Percentiles rank a stretch among this genome's conserved stretches.
phyloP scores from a whole-genome alignment of 2,113 vertebrate species.

The Eurypyga helias region DNA sequence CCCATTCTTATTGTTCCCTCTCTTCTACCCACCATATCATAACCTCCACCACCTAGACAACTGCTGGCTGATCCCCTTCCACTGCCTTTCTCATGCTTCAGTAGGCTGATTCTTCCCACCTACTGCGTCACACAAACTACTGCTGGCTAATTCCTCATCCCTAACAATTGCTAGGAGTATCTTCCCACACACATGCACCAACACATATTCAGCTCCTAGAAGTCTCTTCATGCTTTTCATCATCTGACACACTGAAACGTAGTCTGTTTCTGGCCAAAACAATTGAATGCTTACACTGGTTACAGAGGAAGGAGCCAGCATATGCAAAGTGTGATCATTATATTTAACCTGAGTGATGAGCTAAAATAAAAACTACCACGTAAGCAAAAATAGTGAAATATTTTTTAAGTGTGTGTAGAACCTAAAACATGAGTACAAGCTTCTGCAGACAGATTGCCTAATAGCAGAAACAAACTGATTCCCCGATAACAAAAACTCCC shows the following conservation, averaged over 20 bases:
- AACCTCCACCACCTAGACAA: constrained; percentile 7
- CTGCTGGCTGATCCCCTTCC: not conserved
- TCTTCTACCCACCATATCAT: not conserved
- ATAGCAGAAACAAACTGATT: not conserved
- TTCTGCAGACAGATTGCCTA: not conserved
- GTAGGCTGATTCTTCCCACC: constrained; percentile 12
- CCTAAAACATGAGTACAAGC: not conserved
- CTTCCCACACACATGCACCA: not conserved
- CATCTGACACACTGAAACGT: not conserved
- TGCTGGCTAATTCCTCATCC: not conserved
- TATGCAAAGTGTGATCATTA: fast-evolving
- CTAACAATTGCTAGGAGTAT: not conserved
- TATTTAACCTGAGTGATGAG: not conserved
- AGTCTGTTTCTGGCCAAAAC: not conserved
- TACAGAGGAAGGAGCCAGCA: not conserved
- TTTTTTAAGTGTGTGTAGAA: not conserved
- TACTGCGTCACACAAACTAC: not conserved
- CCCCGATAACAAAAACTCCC: not conserved
- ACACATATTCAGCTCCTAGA: not conserved
- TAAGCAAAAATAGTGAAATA: not conserved
- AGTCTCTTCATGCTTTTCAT: not conserved
- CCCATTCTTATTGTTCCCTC: not conserved
- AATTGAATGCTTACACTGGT: not conserved
- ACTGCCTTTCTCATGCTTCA: constrained; percentile 2
- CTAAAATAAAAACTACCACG: not conserved